These are phyloP conservation scores for Heliornis fulica DNA, from an alignment of 2,113 vertebrate species.

Conservation along the genomic window DNA sequence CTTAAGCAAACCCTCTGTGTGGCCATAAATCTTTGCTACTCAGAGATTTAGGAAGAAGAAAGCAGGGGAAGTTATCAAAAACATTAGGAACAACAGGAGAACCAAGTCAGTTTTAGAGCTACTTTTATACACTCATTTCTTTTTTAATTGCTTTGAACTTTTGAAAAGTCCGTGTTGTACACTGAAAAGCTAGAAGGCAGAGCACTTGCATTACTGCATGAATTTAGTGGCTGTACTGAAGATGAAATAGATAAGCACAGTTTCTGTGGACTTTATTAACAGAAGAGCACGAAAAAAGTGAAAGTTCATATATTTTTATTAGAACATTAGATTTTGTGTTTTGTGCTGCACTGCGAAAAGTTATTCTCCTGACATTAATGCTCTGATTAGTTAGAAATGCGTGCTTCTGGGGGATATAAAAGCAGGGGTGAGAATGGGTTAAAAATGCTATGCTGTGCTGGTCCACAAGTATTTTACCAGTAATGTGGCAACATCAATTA, in stretches of 20 bases:
- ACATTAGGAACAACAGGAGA: background rate
- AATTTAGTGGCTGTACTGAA: background rate
- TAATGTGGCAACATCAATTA: background rate
- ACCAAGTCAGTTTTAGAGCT: conserved; percentile 4
- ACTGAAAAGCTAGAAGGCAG: background rate
- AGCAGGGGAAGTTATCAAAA: background rate
- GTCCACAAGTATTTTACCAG: background rate
- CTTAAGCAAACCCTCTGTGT: background rate
- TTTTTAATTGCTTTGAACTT: conserved; percentile 62
- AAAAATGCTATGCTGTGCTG: background rate
- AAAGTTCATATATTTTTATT: background rate
- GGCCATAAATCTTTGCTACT: background rate
- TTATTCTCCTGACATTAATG: background rate
- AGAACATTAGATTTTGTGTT: background rate
- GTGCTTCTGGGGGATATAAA: background rate
- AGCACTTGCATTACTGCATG: background rate
- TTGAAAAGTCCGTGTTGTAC: background rate
- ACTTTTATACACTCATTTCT: conserved; percentile 1
- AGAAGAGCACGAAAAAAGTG: background rate
- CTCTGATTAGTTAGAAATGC: background rate
- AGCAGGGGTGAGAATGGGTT: background rate
- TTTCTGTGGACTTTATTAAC: background rate
- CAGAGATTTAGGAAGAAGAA: background rate
- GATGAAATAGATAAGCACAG: background rate
- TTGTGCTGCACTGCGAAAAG: background rate